Conservation (phyloP, 2,797 vertebrate species). For the Betta splendens region DNA sequence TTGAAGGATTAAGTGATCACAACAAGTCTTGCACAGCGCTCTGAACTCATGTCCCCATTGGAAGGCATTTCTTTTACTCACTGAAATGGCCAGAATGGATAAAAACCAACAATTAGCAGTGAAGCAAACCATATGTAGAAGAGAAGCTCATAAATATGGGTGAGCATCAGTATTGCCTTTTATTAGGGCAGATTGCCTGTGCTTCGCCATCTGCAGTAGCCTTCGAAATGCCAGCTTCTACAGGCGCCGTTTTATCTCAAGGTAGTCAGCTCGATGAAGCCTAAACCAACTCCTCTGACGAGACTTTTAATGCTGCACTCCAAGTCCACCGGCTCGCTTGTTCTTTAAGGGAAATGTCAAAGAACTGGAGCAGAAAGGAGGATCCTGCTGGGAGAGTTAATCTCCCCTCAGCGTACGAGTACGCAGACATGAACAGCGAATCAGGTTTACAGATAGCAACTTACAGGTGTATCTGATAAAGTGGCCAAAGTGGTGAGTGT, state of each 20-base stretch:
- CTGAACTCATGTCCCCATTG: too few species aligned
- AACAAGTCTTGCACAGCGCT: too few species aligned
- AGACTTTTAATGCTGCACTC: background rate
- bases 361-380: background rate
- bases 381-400: background rate
- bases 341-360: background rate
- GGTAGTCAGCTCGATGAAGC: slow-evolving; percentile 30
- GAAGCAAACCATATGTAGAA: slow-evolving; percentile 5
- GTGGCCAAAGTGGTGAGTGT: too few species aligned
- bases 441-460: too few species aligned
- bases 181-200: slow-evolving; percentile 47
- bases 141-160: slow-evolving; percentile 44
- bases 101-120: slow-evolving; percentile 32
- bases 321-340: background rate
- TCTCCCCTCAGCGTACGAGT: background rate
- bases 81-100: background rate
- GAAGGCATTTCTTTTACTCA: too few species aligned
- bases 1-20: too few species aligned
- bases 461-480: too few species aligned
- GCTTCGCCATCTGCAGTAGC: slow-evolving; percentile 40
- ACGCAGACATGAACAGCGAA: background rate
- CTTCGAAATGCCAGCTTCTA: slow-evolving; percentile 45
- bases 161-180: slow-evolving; percentile 28
- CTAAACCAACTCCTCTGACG: background rate
- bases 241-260: slow-evolving; percentile 41